A percentile compares a stretch with the other conserved stretches of the same genome.
Evolutionary conservation across 2,797 vertebrate species (phyloP).

Genomic region (Poeciliopsis gracilis): DNA sequence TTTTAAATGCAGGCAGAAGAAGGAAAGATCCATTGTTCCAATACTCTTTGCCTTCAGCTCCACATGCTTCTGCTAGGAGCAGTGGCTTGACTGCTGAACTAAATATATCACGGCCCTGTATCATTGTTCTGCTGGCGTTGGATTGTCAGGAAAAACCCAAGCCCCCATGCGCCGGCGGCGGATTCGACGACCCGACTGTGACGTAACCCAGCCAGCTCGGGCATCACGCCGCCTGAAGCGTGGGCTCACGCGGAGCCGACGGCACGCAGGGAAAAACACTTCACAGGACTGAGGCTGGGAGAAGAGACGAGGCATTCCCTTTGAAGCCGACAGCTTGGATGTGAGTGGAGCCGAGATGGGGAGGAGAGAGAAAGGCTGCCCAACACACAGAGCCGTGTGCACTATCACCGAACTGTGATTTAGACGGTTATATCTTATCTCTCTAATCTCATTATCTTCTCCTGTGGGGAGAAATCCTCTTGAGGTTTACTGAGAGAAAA

Average conservation of each 20-base stretch:
- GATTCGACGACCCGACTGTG: conserved; percentile 37
- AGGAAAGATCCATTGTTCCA: not conserved
- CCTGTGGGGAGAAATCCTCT: conserved; percentile 5
- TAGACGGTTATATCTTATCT: not conserved
- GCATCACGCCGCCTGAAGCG: conserved; percentile 12
- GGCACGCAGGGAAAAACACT: conserved; percentile 33
- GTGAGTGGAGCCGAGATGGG: conserved; percentile 59
- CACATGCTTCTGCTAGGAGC: conserved; percentile 7
- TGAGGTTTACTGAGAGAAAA: not conserved
- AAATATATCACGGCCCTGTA: conserved; percentile 1
- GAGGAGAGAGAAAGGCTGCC: conserved; percentile 31
- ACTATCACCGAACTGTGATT: conserved; percentile 5
- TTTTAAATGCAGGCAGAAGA: not conserved
- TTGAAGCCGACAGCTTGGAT: conserved; percentile 58
- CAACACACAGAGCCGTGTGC: not conserved
- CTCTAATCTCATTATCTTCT: conserved; percentile 7
- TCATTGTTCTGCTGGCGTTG: conserved; percentile 15
- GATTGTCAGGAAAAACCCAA: conserved; percentile 30
- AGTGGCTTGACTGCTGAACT: conserved; percentile 21
- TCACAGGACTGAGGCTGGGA: conserved; percentile 48
- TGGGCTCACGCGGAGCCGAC: not conserved
- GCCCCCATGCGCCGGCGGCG: conserved; percentile 2
- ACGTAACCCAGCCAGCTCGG: conserved; percentile 31
- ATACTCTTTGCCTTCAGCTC: not conserved
- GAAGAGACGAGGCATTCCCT: conserved; percentile 61